Conservation (phyloP, 2,797 vertebrate genomes). For the Acanthiza pusilla region DNA sequence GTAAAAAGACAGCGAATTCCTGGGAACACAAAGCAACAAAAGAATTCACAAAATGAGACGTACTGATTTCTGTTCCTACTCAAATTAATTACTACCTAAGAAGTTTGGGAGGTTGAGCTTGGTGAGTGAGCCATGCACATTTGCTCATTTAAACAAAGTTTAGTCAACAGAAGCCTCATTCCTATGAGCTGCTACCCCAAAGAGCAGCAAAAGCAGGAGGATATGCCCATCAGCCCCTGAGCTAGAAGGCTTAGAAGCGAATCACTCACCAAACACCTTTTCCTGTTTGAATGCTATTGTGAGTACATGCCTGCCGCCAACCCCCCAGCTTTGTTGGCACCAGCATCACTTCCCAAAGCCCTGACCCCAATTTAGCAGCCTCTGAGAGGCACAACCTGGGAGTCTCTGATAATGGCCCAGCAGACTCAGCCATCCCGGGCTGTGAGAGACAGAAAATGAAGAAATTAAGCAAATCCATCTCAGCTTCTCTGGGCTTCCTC, state of each 20-base stretch:
- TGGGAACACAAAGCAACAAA: background rate
- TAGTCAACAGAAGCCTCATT: background rate
- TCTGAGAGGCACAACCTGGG: accelerated
- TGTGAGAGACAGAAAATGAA: background rate
- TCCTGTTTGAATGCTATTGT: background rate
- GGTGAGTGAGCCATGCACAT: background rate
- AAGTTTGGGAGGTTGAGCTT: background rate
- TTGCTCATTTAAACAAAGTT: background rate
- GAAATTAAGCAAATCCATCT: background rate
- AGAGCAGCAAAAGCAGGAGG: background rate
- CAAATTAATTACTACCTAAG: background rate
- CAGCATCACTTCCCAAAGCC: background rate
- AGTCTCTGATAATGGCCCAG: accelerated
- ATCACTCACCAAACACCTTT: background rate
- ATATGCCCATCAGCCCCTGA: background rate
- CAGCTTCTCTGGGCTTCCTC: background rate
- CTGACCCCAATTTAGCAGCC: background rate
- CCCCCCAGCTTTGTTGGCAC: accelerated
- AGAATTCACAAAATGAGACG: background rate
- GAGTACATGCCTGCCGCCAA: accelerated
- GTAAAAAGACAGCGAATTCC: background rate
- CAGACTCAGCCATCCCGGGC: background rate
- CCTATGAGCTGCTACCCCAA: background rate
- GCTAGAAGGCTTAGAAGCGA: background rate
- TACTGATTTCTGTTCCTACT: background rate